Conservation (phyloP, 2,113 vertebrate species). For the Sardina pilchardus region DNA sequence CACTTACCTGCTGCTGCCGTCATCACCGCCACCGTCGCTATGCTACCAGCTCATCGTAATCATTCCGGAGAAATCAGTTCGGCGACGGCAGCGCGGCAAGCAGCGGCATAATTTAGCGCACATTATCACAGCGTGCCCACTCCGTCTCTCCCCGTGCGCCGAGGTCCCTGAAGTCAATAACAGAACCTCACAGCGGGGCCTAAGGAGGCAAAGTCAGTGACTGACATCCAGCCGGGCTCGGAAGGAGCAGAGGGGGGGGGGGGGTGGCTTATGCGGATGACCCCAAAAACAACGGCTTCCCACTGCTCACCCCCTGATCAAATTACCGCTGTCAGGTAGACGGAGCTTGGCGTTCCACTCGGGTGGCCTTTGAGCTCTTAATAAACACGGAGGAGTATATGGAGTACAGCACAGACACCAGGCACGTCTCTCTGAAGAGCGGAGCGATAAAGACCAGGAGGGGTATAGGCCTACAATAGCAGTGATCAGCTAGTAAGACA, state of each 20-base stretch:
- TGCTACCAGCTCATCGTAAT: not conserved
- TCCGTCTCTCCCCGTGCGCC: conserved; percentile 35
- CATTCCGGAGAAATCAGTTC: conserved; percentile 13
- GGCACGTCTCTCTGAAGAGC: too few species aligned
- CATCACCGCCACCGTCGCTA: too few species aligned
- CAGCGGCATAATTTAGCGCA: conserved; percentile 41
- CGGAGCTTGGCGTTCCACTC: too few species aligned
- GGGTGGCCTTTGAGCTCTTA: too few species aligned
- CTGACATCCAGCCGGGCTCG: conserved; percentile 26
- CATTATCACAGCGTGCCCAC: conserved; percentile 36
- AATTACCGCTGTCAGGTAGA: not conserved
- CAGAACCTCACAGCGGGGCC: conserved; percentile 18
- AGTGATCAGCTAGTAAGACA: too few species aligned
- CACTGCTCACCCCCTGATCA: not conserved
- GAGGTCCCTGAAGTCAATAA: conserved; percentile 44
- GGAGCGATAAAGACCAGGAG: too few species aligned
- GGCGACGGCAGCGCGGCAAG: conserved; percentile 34
- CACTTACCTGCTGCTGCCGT: too few species aligned
- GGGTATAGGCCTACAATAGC: too few species aligned
- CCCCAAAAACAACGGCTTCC: not conserved
- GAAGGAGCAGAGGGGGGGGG: not conserved
- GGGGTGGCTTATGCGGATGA: not conserved
- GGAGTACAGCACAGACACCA: too few species aligned
- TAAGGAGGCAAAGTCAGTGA: conserved; percentile 29
- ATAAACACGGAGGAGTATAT: too few species aligned